Conservation (phyloP, 2,888 invertebrate genomes). For the Epiperipatus broadwayi region DNA sequence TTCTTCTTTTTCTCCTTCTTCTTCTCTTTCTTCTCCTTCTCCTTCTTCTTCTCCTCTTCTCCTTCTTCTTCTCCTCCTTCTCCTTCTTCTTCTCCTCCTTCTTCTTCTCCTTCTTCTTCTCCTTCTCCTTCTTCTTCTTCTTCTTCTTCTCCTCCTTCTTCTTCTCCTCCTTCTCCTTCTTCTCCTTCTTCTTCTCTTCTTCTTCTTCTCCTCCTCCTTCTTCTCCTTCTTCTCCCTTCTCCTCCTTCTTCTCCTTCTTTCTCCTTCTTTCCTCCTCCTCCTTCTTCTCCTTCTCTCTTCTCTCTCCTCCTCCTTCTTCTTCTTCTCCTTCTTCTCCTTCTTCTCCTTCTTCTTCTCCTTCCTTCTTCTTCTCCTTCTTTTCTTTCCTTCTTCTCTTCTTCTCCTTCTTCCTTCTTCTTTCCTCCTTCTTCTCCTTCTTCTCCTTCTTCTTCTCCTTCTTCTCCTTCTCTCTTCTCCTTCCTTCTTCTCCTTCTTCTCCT, state of each 20-base stretch:
- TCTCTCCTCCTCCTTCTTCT: constrained; percentile 8
- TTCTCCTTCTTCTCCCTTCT: background rate
- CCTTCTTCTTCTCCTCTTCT: too few relatives aligned
- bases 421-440: background rate
- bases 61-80: too few relatives aligned
- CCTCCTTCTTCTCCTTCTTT: background rate
- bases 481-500: background rate
- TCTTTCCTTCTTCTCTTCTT: background rate
- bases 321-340: constrained; percentile 6
- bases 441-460: background rate
- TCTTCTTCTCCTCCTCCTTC: too few relatives aligned
- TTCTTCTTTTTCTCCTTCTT: too few relatives aligned
- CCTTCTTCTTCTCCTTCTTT: background rate
- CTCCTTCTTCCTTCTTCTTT: constrained; percentile 4
- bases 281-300: constrained; percentile 1
- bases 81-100: too few relatives aligned
- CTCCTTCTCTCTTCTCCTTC: background rate
- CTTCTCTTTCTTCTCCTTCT: too few relatives aligned
- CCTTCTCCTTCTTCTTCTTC: too few relatives aligned
- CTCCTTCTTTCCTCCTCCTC: background rate
- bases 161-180: too few relatives aligned
- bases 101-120: too few relatives aligned
- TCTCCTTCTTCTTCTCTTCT: too few relatives aligned
- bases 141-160: too few relatives aligned
- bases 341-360: constrained; percentile 5